A percentile compares a stretch with the other conserved stretches of the same genome.
These are phyloP conservation scores for Bungarus multicinctus DNA, from an alignment of 2,113 vertebrate species.

Conservation along the genomic window DNA sequence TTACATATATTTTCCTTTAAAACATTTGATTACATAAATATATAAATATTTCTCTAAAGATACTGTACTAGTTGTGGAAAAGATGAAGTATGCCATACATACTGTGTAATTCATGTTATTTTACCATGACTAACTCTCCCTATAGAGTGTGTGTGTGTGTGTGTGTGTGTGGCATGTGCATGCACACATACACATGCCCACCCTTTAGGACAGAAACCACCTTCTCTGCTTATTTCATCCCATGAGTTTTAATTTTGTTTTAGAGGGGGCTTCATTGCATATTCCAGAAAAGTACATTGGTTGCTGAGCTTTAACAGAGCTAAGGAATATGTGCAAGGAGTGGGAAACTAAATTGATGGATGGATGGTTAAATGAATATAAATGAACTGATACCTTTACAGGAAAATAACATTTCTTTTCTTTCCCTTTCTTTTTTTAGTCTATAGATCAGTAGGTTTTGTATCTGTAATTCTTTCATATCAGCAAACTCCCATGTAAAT, in stretches of 20 bases:
- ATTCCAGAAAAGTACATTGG: conserved; percentile 72
- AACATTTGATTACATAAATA: background rate
- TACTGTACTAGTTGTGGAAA: background rate
- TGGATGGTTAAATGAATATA: conserved; percentile 89
- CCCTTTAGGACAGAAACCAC: background rate
- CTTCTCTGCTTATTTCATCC: conserved; percentile 46
- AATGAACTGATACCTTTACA: conserved; percentile 86
- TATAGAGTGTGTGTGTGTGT: background rate
- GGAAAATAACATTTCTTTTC: conserved; percentile 83
- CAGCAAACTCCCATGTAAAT: conserved; percentile 93
- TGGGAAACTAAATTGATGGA: conserved; percentile 81
- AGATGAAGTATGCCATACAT: background rate
- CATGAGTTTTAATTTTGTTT: conserved; percentile 52
- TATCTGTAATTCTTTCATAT: conserved; percentile 84
- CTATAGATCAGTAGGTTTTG: conserved; percentile 85
- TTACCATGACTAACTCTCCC: background rate
- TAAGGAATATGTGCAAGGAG: conserved; percentile 75
- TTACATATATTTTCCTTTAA: background rate
- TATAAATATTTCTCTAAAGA: background rate
- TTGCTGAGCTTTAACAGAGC: conserved; percentile 71
- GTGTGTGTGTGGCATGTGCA: background rate
- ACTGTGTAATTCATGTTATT: background rate
- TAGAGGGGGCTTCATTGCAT: conserved; percentile 71
- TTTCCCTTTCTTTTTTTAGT: conserved; percentile 82
- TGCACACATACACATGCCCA: too few species aligned